These are phyloP conservation scores for Prolemur simus DNA, from an alignment of 2,113 vertebrate species.

Conservation along the genomic window DNA sequence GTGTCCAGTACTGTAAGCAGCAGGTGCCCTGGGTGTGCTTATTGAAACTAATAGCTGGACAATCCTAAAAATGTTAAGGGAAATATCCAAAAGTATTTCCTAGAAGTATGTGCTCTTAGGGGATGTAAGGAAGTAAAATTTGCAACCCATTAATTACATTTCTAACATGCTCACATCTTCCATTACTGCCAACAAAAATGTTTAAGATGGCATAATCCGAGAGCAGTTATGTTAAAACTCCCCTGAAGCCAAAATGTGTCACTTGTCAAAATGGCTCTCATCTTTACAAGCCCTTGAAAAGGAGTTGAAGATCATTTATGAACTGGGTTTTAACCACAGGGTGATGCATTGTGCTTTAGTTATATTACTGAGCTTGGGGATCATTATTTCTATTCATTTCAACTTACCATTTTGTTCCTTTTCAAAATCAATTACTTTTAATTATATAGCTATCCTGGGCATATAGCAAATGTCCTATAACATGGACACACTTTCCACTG, in stretches of 20 bases:
- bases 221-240: conserved; percentile 8
- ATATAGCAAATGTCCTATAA: conserved; percentile 41
- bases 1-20: background rate
- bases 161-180: background rate
- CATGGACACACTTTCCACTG: background rate
- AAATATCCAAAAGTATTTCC: background rate
- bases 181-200: background rate
- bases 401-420: conserved; percentile 9
- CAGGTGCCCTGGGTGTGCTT: background rate
- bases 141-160: background rate
- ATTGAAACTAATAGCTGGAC: background rate
- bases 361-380: background rate
- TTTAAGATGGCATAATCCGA: background rate
- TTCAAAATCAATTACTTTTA: conserved; percentile 57
- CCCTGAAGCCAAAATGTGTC: conserved; percentile 45
- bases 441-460: conserved; percentile 25
- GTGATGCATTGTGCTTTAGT: background rate
- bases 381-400: conserved; percentile 17
- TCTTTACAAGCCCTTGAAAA: background rate
- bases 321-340: background rate
- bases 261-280: conserved; percentile 16
- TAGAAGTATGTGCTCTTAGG: background rate
- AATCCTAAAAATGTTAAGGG: background rate
- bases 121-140: conserved; percentile 4
- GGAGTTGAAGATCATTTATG: conserved; percentile 17